Evolutionary conservation across 2,113 vertebrate species (phyloP).

Genomic region (Prionailurus viverrinus): DNA sequence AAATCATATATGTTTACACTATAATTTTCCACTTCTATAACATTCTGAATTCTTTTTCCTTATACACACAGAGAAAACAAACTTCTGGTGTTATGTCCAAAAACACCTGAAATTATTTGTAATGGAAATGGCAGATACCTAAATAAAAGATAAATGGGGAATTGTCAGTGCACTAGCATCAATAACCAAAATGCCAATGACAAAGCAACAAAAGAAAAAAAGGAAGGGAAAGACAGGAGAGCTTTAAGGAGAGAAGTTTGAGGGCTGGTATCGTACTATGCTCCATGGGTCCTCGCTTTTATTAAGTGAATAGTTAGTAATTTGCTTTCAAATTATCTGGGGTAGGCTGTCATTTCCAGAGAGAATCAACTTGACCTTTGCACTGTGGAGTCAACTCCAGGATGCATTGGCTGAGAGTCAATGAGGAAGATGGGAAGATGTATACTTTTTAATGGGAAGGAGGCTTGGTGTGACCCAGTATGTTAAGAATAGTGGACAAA

Average conservation of each 20-base stretch:
- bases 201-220: background rate
- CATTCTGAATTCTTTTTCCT: constrained; percentile 32
- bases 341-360: background rate
- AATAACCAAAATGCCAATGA: background rate
- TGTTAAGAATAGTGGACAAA: background rate
- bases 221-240: background rate
- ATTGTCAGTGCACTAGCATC: background rate
- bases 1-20: background rate
- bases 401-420: background rate
- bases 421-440: background rate
- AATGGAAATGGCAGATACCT: background rate
- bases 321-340: constrained; percentile 6
- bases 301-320: background rate
- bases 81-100: background rate
- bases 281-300: background rate
- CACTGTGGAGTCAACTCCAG: background rate
- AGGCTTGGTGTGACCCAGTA: too few species aligned
- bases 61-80: background rate
- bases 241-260: background rate
- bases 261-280: background rate
- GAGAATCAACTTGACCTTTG: background rate
- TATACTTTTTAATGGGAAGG: background rate
- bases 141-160: background rate
- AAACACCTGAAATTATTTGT: background rate
- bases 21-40: background rate